Evolutionary conservation across 2,797 vertebrate genomes (phyloP), one percentile per base, ranked within the genome.

Genomic region (Aselliscus stoliczkanus): DNA sequence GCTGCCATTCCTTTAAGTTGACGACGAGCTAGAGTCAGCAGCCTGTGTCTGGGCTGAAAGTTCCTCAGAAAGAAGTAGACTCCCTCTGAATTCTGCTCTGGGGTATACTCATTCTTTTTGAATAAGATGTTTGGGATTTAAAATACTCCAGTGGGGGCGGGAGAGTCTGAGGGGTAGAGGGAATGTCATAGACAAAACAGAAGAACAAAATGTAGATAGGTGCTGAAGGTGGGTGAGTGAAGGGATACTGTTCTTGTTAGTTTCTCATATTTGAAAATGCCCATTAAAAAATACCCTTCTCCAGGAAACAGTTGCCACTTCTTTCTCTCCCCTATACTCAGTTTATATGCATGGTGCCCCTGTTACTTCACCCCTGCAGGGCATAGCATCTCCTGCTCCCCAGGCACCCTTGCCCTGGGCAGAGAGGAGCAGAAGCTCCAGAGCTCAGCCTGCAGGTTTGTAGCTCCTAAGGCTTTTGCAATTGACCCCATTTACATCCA

Each of bases 231-330:
- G 31, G 75, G 29, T 39, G 14, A 34, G 12, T 72, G 34, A 62
- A 29, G 5, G 0, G 5, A 37, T 23, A 76, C 37, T 85, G 3
- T 90, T 70, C 29, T 92, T 17, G 25, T 44, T 65, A 56, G 25
- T 13, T 76, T 95, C 86, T 84, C n/a, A 42, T 54, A 65, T 90
- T 91, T 88, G 31, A 82, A 89, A 91, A 91, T 75, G 27, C 18
- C 92, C 9, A 2, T 93, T 73, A 72, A 94, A 75, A 73, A 88
- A 8, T 13, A 42, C 42, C 10, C 4, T 82, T 23, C 58, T 72
- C 3, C 17, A 72, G n/a, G 58, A 89, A 92, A 37, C 42, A 44
- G 2, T 72, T 44, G 31, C 20, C 20, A 54, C 47, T 50, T 62
- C 15, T 25, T 29, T 54, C 58, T 75, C 27, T 60, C 23, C 34